Percentiles rank a stretch among this genome's conserved stretches.
These are phyloP conservation scores for Stenoptilia bipunctidactyla DNA, from an alignment of 2,888 invertebrate species.

Conservation along the genomic window DNA sequence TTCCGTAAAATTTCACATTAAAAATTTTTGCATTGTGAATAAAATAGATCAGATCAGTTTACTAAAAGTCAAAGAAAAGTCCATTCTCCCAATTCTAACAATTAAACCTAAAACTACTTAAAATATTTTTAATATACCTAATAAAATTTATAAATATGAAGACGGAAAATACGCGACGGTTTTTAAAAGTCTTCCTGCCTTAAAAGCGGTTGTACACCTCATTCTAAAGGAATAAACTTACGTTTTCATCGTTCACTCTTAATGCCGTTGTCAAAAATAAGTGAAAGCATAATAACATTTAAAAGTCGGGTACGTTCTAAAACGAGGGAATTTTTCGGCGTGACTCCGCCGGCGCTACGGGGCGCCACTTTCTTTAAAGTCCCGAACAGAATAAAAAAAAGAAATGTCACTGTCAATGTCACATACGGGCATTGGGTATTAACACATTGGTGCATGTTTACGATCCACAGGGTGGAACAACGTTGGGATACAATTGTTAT, in stretches of 20 bases:
- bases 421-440: slow-evolving; percentile 23
- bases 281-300: slow-evolving; percentile 22
- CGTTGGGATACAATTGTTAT: slow-evolving; percentile 44
- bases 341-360: slow-evolving; percentile 37
- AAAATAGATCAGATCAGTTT: too few relatives aligned
- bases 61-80: too few relatives aligned
- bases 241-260: slow-evolving; percentile 7
- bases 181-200: too few relatives aligned
- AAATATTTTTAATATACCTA: too few relatives aligned
- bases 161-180: too few relatives aligned
- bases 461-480: slow-evolving; percentile 45
- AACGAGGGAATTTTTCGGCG: slow-evolving; percentile 21
- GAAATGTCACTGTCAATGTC: slow-evolving; percentile 13
- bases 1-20: too few relatives aligned
- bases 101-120: too few relatives aligned
- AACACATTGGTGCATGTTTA: slow-evolving; percentile 48
- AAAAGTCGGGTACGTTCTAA: slow-evolving; percentile 19
- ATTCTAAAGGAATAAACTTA: too few relatives aligned
- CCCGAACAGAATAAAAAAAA: slow-evolving; percentile 7
- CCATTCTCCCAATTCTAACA: too few relatives aligned
- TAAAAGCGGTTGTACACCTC: too few relatives aligned
- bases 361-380: slow-evolving; percentile 25
- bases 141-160: too few relatives aligned
- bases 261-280: slow-evolving; percentile 20
- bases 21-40: too few relatives aligned